phyloP scores from a whole-genome alignment of 1,140 invertebrate species.

The Magallana gigas region DNA sequence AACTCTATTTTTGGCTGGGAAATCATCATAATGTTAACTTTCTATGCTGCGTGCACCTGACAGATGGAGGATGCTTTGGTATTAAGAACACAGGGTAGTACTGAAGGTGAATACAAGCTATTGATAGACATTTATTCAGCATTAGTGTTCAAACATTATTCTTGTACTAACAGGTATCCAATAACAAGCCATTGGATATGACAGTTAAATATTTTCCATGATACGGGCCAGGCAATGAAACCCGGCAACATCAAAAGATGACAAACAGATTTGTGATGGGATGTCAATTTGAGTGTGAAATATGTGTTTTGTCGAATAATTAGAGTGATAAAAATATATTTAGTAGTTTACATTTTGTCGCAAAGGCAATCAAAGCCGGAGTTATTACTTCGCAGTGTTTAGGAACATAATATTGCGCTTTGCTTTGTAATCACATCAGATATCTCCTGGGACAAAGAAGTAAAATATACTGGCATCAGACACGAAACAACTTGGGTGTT shows the following conservation, averaged over 20 bases:
- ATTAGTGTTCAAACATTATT: background rate
- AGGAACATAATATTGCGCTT: background rate
- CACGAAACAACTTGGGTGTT: background rate
- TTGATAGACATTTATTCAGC: background rate
- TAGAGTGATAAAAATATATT: slow-evolving; percentile 23
- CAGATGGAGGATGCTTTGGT: background rate
- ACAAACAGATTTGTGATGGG: background rate
- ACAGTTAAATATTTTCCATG: background rate
- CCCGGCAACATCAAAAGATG: background rate
- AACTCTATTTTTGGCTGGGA: background rate
- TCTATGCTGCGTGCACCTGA: background rate
- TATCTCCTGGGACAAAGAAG: background rate
- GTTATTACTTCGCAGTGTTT: background rate
- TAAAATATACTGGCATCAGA: background rate
- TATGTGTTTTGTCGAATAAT: slow-evolving; percentile 5
- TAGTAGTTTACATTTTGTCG: background rate
- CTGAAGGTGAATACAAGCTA: background rate
- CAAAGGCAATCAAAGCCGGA: background rate
- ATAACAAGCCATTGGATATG: background rate
- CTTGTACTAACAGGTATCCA: background rate
- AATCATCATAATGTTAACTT: background rate
- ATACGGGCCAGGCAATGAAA: background rate
- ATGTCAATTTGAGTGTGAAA: background rate
- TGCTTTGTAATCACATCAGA: background rate
- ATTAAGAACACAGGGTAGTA: background rate